These are phyloP conservation scores for Galerucella pusilla DNA, from an alignment of 2,888 invertebrate species.

Conservation along the genomic window DNA sequence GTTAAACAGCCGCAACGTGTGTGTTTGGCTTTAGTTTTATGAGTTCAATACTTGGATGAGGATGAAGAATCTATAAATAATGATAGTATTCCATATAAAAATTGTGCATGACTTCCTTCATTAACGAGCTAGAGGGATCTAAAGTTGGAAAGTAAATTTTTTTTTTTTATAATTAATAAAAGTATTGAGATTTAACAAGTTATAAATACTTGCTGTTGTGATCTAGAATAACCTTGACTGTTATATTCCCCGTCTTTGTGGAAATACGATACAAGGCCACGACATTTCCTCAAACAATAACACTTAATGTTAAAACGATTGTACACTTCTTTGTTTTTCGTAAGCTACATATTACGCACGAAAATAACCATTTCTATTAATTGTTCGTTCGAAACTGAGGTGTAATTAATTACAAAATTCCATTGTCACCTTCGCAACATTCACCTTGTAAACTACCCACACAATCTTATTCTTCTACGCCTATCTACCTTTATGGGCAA, in stretches of 20 bases:
- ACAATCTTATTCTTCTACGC: background rate
- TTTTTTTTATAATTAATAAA: too few relatives aligned
- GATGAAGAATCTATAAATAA: too few relatives aligned
- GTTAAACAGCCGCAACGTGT: too few relatives aligned
- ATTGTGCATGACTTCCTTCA: too few relatives aligned
- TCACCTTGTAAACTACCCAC: slow-evolving; percentile 22
- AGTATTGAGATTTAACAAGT: too few relatives aligned
- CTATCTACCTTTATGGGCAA: slow-evolving; percentile 1
- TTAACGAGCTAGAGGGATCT: too few relatives aligned
- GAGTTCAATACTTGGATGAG: too few relatives aligned
- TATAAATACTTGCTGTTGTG: too few relatives aligned
- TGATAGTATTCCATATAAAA: too few relatives aligned
- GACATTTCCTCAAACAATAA: slow-evolving; percentile 1
- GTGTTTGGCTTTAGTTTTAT: too few relatives aligned
- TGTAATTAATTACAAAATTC: slow-evolving; percentile 12
- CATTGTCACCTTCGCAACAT: slow-evolving; percentile 14
- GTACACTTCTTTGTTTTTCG: background rate
- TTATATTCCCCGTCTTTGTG: background rate
- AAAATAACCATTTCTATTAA: background rate
- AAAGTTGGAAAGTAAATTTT: too few relatives aligned
- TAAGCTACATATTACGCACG: background rate
- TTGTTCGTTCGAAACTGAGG: background rate
- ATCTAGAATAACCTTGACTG: too few relatives aligned
- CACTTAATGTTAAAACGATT: background rate
- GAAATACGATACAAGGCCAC: background rate